These are phyloP conservation scores for Mesoligia furuncula DNA, from an alignment of 2,888 invertebrate species.

Conservation along the genomic window DNA sequence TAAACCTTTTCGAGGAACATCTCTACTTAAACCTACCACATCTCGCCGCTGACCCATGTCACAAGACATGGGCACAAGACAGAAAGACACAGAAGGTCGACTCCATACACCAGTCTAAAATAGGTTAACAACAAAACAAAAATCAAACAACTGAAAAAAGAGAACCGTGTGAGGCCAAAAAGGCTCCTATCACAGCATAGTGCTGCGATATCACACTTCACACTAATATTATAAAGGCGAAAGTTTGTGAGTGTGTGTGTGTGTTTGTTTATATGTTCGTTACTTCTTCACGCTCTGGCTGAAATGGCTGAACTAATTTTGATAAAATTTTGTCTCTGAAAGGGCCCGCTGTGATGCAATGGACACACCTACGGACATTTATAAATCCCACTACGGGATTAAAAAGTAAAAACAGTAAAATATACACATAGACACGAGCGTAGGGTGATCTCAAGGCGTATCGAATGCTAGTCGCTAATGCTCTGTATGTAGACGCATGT, in stretches of 20 bases:
- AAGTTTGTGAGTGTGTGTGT: too few relatives aligned
- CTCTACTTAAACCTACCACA: constrained; percentile 42
- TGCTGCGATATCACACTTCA: not conserved
- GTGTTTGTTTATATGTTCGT: too few relatives aligned
- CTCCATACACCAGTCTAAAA: not conserved
- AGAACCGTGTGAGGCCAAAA: not conserved
- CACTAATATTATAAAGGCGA: too few relatives aligned
- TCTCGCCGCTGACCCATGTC: constrained; percentile 41
- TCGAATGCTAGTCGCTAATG: not conserved
- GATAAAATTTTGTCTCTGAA: not conserved
- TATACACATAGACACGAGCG: not conserved
- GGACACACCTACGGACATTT: not conserved
- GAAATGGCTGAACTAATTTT: too few relatives aligned
- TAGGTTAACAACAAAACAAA: not conserved
- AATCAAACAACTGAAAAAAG: not conserved
- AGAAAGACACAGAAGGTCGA: not conserved
- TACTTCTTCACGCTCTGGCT: too few relatives aligned
- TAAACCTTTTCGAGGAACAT: constrained; percentile 49
- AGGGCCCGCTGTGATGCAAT: not conserved
- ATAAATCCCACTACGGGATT: not conserved
- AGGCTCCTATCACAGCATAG: not conserved
- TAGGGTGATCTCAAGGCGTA: not conserved
- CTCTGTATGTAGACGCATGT: not conserved
- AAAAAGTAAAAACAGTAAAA: not conserved
- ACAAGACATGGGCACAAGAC: not conserved